Base-by-base conservation (phyloP, 2,797 vertebrate genomes). In the Garrulus glandarius region DNA sequence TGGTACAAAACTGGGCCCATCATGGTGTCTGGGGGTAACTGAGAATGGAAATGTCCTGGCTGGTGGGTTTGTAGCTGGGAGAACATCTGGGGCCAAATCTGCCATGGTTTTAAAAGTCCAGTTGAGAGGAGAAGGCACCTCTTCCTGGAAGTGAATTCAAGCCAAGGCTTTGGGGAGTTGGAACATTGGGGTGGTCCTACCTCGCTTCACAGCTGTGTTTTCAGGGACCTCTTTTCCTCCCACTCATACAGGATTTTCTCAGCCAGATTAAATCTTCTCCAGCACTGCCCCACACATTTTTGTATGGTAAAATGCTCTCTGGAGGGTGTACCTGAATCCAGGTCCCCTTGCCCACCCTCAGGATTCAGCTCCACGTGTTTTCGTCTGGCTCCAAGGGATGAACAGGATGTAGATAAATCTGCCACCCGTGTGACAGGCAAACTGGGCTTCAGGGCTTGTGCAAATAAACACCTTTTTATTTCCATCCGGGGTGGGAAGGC, bases 21-120 rank as follows among this genome's bases (percentile, higher is more conserved):
- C 2, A 0, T 15, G 24, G 34, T 46, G 46, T 1, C 1, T 60
- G 20, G n/a, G 19, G 16, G 20, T 32, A 21, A 32, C 12, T 12
- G 34, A 69, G 57, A 39, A 32, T 23, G 34, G 22, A 41, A 84
- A 80, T 0, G 1, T 13, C 6, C 29, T 47, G 18, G 32, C 11
- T 57, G 34, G 29, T 69, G 50, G 30, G 12, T 87, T 59, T 63
- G 26, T 74, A 34, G 19, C 26, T 68, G 21, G 7, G 30, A 86
- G 15, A 47, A 13, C 8, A 10, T 60, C 20, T 57, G 52, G 14
- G 26, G 34, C 22, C 41, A 80, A 44, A 22, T 12, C 3, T 79
- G 43, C 19, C 3, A 0, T 10, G 23, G 36, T 61, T 29, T 67
- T 29, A 41, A 64, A 63, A 27, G 39, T 6, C 8, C 24, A 65